Evolutionary conservation across 2,888 invertebrate species (phyloP), one percentile per base, ranked within the genome.

Genomic region (Agrochola lychnidis): DNA sequence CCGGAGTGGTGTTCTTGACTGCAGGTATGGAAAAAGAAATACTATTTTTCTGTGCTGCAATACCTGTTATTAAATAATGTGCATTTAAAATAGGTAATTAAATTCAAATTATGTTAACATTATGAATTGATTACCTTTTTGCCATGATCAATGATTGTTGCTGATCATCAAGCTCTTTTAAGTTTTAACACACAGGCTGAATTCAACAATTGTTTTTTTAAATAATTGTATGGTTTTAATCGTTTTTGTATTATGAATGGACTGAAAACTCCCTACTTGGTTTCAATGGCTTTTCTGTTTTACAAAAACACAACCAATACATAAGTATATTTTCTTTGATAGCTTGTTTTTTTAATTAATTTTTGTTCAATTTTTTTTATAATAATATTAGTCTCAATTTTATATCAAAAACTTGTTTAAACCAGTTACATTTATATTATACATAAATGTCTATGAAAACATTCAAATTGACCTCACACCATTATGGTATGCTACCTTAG

Each of bases 401-500:
- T 45, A 45, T 36, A 69, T 25, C 4, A 61, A 40, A 59, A 68
- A 36, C 30, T 36, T 10, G 67, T 59, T 67, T 63, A 53, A 40
- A 63, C 75, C 10, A 45, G 69, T 67, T 36, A 42, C 14, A 63
- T 70, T 62, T 48, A n/a, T n/a, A n/a, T n/a, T n/a, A n/a, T n/a
- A n/a, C n/a, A n/a, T n/a, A 68, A 62, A 74, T 84, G 48, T 45
- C 30, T 48, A 70, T 48, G 22, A 51, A 66, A 19, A 36, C 14
- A 59, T 45, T 70, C 7, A 12, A 36, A 66, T 22, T 68, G 48
- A 84, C 81, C 70, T 84, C 70, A 79, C 6, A 40, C 9, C 4
- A 4, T 70, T 61, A 22, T 67, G 48, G 40, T 79, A 42, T 36
- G 53, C 53, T 36, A 78, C 30, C 36, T 19, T 66, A 57, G n/a